phyloP scores from a whole-genome alignment of 2,888 invertebrate genomes.

The Ochropleura leucogaster region DNA sequence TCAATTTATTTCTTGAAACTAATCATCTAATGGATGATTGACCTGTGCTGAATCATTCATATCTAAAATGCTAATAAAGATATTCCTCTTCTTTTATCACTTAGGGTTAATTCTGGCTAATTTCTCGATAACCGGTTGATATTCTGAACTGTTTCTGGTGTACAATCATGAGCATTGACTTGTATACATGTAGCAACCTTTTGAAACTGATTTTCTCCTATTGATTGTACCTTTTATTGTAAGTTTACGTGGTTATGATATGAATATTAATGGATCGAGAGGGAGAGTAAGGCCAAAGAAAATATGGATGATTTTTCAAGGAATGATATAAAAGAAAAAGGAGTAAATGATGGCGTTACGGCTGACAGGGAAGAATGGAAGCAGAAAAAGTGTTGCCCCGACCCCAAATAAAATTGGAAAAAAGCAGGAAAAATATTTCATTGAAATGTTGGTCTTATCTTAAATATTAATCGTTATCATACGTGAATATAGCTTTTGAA shows the following conservation, averaged over 20 bases:
- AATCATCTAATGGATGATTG: slow-evolving; percentile 7
- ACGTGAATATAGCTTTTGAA: background rate
- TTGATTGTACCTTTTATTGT: background rate
- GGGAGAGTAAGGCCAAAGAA: too few species aligned
- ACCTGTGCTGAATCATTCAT: slow-evolving; percentile 11
- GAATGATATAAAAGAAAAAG: too few species aligned
- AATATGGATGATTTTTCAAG: too few species aligned
- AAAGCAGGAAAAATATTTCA: too few species aligned
- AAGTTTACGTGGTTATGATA: background rate
- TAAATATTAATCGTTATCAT: background rate
- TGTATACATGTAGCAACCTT: background rate
- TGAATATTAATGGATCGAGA: background rate
- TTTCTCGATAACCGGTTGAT: slow-evolving; percentile 11
- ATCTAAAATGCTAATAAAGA: slow-evolving; percentile 10
- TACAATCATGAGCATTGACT: background rate
- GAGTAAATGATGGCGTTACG: too few species aligned
- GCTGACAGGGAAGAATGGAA: too few species aligned
- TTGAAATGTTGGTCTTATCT: background rate
- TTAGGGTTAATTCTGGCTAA: background rate
- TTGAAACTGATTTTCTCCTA: background rate
- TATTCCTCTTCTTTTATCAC: background rate
- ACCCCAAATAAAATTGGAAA: too few species aligned
- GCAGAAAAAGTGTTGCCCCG: too few species aligned
- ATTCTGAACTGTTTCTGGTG: slow-evolving; percentile 15
- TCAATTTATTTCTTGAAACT: slow-evolving; percentile 22